Conservation (phyloP, 2,888 invertebrate genomes). For the Lycia hirtaria region DNA sequence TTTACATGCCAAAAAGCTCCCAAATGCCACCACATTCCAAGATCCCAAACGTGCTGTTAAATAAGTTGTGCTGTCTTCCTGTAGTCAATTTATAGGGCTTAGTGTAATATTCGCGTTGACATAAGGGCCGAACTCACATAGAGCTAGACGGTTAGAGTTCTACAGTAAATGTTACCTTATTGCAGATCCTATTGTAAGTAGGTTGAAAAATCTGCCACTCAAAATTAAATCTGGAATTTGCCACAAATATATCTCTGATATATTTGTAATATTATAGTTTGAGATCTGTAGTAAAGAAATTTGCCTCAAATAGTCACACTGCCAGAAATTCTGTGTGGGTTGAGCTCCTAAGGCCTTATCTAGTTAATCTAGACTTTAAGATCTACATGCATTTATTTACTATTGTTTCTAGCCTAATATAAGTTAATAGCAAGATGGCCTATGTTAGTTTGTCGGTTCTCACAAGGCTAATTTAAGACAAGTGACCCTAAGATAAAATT, state of each 20-base stretch:
- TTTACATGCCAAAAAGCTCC: constrained; percentile 60
- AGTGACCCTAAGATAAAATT: background rate
- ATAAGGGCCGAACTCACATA: no score
- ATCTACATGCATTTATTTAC: constrained; percentile 36
- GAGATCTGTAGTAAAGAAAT: no score
- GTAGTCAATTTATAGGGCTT: constrained; percentile 57
- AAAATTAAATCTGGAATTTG: no score
- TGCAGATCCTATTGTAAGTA: no score
- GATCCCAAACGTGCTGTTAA: constrained; percentile 51
- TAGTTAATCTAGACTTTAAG: constrained; percentile 34
- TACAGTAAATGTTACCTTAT: no score
- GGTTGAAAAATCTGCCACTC: no score
- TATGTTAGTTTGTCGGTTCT: background rate
- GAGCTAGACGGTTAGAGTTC: no score
- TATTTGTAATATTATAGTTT: no score
- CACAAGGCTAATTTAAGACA: background rate
- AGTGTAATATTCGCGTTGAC: constrained; percentile 18
- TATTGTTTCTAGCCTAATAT: constrained; percentile 30
- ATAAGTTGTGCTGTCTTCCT: constrained; percentile 70
- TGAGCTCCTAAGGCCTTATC: constrained; percentile 17
- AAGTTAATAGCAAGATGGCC: constrained; percentile 13
- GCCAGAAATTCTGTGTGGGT: no score
- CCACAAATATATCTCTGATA: no score
- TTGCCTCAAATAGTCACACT: no score
- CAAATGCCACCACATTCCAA: constrained; percentile 62